Percentiles rank a stretch among this genome's conserved stretches.
Evolutionary conservation across 2,797 vertebrate species (phyloP).

Genomic region (Xenentodon cancila): DNA sequence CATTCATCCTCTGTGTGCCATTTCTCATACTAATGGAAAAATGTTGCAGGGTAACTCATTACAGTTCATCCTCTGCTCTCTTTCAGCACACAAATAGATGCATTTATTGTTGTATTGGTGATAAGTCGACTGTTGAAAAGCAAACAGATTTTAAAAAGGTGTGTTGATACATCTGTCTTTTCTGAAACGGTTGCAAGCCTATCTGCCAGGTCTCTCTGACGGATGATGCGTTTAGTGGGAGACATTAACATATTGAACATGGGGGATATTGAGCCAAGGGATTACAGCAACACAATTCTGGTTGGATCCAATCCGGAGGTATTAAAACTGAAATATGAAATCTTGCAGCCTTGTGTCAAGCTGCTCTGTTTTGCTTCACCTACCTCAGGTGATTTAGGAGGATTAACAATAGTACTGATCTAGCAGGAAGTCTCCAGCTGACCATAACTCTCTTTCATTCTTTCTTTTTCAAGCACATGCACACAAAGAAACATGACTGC

Average conservation of each 20-base stretch:
- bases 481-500: slow-evolving; percentile 25
- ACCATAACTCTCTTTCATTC: slow-evolving; percentile 8
- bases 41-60: slow-evolving; percentile 33
- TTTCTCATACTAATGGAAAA: slow-evolving; percentile 42
- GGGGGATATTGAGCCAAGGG: slow-evolving; percentile 69
- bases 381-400: slow-evolving; percentile 68
- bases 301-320: slow-evolving; percentile 65
- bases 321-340: slow-evolving; percentile 76
- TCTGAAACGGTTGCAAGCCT: slow-evolving; percentile 58
- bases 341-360: slow-evolving; percentile 46
- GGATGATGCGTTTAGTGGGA: slow-evolving; percentile 66
- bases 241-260: slow-evolving; percentile 78
- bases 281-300: slow-evolving; percentile 72
- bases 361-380: slow-evolving; percentile 52
- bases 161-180: slow-evolving; percentile 75
- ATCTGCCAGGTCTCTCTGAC: slow-evolving; percentile 65
- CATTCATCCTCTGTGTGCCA: slow-evolving; percentile 44
- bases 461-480: slow-evolving; percentile 18
- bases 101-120: slow-evolving; percentile 37
- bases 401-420: slow-evolving; percentile 69
- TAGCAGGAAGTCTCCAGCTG: slow-evolving; percentile 23
- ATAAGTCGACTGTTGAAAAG: slow-evolving; percentile 50
- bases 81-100: slow-evolving; percentile 14
- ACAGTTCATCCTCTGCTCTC: too few species aligned
- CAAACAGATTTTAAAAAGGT: slow-evolving; percentile 53